Conservation (phyloP, 2,888 invertebrate genomes). For the Empis livida region DNA sequence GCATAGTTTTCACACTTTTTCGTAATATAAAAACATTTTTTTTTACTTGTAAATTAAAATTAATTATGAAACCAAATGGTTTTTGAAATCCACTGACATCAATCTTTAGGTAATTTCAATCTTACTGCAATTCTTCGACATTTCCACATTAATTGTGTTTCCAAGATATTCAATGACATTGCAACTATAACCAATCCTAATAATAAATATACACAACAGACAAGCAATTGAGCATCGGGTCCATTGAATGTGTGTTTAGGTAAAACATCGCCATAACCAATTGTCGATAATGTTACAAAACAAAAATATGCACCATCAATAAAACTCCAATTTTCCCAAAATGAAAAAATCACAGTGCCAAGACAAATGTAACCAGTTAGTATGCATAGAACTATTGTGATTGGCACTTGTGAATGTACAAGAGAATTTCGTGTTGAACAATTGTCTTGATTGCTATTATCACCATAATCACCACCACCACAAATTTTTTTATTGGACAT, state of each 20-base stretch:
- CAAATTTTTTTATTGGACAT: background rate
- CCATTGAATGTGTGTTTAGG: constrained; percentile 40
- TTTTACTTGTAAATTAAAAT: background rate
- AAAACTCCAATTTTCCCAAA: constrained; percentile 71
- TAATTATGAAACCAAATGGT: background rate
- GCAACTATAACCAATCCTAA: constrained; percentile 69
- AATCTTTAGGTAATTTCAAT: constrained; percentile 51
- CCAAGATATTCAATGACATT: constrained; percentile 72
- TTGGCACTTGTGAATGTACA: constrained; percentile 40
- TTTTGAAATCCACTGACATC: constrained; percentile 19
- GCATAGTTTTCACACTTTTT: too few relatives aligned
- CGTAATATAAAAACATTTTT: too few relatives aligned
- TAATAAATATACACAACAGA: constrained; percentile 66
- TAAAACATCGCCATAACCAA: constrained; percentile 66
- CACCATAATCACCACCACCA: background rate
- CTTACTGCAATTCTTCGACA: constrained; percentile 58
- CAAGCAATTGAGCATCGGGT: constrained; percentile 52
- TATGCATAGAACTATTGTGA: constrained; percentile 49
- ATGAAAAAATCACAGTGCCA: constrained; percentile 63
- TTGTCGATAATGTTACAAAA: constrained; percentile 71
- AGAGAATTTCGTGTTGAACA: background rate
- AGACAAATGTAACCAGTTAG: constrained; percentile 59
- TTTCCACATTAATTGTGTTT: constrained; percentile 63
- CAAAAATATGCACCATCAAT: constrained; percentile 75
- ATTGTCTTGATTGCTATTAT: constrained; percentile 13